Percentiles rank a stretch among this genome's conserved stretches.
phyloP scores from a whole-genome alignment of 2,888 invertebrate species.

The Teleogryllus oceanicus region DNA sequence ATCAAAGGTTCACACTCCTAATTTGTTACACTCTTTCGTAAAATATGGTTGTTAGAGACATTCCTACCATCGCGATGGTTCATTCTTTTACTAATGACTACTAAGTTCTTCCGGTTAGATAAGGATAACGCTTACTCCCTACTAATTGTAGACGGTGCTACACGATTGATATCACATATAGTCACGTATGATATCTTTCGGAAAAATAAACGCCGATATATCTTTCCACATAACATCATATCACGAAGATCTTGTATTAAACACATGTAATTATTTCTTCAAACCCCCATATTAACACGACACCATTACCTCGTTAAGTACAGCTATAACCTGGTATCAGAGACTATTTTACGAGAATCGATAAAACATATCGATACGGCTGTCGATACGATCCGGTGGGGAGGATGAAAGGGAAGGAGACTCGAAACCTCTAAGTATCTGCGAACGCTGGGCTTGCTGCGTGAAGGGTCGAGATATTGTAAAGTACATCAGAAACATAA shows the following conservation, averaged over 20 bases:
- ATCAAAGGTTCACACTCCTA: no score
- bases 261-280: conserved; percentile 18
- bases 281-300: conserved; percentile 18
- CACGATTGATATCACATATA: not conserved
- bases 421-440: not conserved
- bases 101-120: no score
- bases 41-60: no score
- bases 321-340: not conserved
- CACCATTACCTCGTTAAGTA: conserved; percentile 9
- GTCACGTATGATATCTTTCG: not conserved
- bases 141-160: no score
- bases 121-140: no score
- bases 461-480: no score
- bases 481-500: not conserved
- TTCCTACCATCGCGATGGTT: no score
- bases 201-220: conserved; percentile 18
- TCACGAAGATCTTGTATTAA: not conserved
- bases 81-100: no score
- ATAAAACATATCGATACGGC: not conserved
- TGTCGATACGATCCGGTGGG: not conserved
- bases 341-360: conserved; percentile 3
- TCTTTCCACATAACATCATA: not conserved
- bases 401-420: not conserved
- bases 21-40: no score
- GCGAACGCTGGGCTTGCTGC: no score